phyloP scores from a whole-genome alignment of 2,797 vertebrate genomes.

The Ctenochaetus hawaiiensis region DNA sequence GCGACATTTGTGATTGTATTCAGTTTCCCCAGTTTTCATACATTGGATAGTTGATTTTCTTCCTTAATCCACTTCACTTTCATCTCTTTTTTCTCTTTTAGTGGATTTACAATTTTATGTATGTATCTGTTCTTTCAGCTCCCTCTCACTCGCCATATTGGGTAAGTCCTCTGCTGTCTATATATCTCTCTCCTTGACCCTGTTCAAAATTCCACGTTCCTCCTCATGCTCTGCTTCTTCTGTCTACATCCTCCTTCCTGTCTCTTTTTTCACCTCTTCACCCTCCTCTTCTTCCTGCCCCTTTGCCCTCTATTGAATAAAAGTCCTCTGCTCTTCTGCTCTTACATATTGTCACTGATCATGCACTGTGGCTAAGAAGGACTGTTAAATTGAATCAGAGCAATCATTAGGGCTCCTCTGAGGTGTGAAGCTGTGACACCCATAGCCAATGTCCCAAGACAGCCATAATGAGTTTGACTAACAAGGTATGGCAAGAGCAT shows the following conservation, averaged over 20 bases:
- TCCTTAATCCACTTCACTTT: too few relatives aligned
- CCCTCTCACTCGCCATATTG: slow-evolving; percentile 1
- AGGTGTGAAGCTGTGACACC: slow-evolving; percentile 54
- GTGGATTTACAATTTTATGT: neutral
- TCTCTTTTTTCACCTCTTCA: neutral
- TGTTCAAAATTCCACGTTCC: slow-evolving; percentile 14
- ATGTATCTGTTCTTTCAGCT: neutral
- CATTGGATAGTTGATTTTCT: too few relatives aligned
- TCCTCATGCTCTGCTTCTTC: slow-evolving; percentile 13
- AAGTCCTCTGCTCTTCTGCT: slow-evolving; percentile 12
- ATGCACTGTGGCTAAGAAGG: slow-evolving; percentile 23
- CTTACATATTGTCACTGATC: slow-evolving; percentile 33
- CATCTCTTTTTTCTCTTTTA: too few relatives aligned
- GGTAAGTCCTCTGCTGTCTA: slow-evolving; percentile 25
- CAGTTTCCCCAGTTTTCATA: too few relatives aligned
- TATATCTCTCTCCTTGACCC: neutral
- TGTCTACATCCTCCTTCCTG: neutral
- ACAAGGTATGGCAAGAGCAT: slow-evolving; percentile 26
- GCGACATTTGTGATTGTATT: too few relatives aligned
- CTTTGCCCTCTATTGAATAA: slow-evolving; percentile 47
- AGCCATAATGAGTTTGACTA: slow-evolving; percentile 37
- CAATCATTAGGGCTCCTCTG: slow-evolving; percentile 56
- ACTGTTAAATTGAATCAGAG: slow-evolving; percentile 49
- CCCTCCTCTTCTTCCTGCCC: neutral
- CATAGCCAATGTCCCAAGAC: slow-evolving; percentile 36